Conservation (phyloP, 1,140 invertebrate species). For the Bombus huntii region DNA sequence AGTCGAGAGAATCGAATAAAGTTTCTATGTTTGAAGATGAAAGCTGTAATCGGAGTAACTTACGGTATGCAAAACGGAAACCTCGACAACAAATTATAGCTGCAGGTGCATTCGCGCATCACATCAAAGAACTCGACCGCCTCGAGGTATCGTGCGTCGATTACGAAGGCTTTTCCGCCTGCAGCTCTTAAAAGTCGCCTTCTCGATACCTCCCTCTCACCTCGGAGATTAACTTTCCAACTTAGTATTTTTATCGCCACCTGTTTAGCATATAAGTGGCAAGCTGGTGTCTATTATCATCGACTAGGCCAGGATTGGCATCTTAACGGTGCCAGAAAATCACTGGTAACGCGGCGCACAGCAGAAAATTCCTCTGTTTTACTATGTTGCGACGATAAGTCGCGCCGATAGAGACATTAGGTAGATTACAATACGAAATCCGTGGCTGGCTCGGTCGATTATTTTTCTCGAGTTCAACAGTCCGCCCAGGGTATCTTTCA, state of each 20-base stretch:
- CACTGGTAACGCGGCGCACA: neutral
- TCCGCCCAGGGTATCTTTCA: neutral
- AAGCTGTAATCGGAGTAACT: too few relatives aligned
- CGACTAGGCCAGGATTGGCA: neutral
- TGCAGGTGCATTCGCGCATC: conserved; percentile 14
- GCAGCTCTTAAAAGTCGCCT: neutral
- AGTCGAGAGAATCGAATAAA: too few relatives aligned
- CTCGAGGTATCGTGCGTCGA: neutral
- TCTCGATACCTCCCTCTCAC: neutral
- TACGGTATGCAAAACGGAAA: too few relatives aligned
- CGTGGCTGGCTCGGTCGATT: neutral
- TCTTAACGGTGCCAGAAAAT: conserved; percentile 30
- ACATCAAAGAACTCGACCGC: too few relatives aligned
- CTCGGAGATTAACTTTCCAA: conserved; percentile 20
- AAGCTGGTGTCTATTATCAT: conserved; percentile 7
- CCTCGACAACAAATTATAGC: too few relatives aligned
- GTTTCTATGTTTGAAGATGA: too few relatives aligned
- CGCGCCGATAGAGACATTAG: conserved; percentile 40
- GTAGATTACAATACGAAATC: conserved; percentile 18
- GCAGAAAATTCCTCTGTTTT: neutral
- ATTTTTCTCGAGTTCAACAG: neutral
- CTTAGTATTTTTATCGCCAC: conserved; percentile 25
- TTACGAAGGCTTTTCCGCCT: conserved; percentile 8
- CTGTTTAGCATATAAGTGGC: conserved; percentile 45
- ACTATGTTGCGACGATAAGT: conserved; percentile 1